Conservation (phyloP, 1,140 invertebrate species). For the Drosophila takahashii region DNA sequence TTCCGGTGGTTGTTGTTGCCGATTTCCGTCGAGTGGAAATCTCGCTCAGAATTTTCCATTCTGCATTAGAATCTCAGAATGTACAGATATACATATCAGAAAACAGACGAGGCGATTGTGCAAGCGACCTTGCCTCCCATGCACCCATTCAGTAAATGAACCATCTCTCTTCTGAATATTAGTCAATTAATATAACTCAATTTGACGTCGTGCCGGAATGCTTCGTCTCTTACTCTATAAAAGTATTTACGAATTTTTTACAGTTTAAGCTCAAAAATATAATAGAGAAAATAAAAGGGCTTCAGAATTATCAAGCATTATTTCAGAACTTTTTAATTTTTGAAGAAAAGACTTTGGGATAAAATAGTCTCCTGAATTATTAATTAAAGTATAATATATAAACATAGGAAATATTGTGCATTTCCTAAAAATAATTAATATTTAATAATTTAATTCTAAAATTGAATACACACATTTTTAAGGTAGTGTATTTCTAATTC, state of each 20-base stretch:
- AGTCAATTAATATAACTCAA: constrained; percentile 49
- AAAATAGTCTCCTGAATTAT: too few species aligned
- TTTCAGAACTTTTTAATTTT: too few species aligned
- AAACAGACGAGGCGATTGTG: constrained; percentile 17
- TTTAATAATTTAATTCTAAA: too few species aligned
- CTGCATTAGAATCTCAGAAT: constrained; percentile 2
- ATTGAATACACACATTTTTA: too few species aligned
- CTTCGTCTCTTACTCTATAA: constrained; percentile 10
- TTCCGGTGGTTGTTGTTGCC: constrained; percentile 41
- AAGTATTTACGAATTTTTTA: neutral
- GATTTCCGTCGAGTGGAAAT: constrained; percentile 21
- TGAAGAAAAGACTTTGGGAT: too few species aligned
- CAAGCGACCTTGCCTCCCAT: constrained; percentile 31
- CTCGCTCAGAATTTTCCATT: constrained; percentile 7
- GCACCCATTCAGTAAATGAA: constrained; percentile 17
- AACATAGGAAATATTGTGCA: too few species aligned
- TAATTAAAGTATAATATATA: too few species aligned
- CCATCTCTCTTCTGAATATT: constrained; percentile 26
- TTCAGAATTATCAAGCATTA: too few species aligned
- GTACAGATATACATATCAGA: constrained; percentile 9
- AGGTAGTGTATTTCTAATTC: constrained; percentile 12
- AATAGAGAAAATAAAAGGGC: too few species aligned
- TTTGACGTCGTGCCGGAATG: constrained; percentile 20
- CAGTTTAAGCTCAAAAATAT: too few species aligned
- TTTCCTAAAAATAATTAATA: too few species aligned